phyloP scores from a whole-genome alignment of 2,888 invertebrate genomes.

The Agonopterix alstromeriana region DNA sequence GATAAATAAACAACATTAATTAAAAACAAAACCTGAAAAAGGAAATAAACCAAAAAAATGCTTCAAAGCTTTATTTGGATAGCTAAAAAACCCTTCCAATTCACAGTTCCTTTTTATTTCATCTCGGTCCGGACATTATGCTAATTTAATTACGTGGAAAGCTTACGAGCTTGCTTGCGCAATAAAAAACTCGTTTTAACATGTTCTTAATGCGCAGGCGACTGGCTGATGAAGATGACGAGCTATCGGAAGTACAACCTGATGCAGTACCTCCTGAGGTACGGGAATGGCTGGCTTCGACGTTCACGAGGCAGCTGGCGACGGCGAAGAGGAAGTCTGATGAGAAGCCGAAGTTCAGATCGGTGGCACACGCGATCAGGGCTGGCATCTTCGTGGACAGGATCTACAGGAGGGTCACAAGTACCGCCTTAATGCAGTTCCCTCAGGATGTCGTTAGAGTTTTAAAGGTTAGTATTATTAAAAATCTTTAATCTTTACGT shows the following conservation, averaged over 20 bases:
- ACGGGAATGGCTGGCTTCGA: slow-evolving; percentile 96
- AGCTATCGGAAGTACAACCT: slow-evolving; percentile 96
- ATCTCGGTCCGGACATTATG: slow-evolving; percentile 1
- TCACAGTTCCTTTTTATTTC: neutral
- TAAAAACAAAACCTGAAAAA: no score
- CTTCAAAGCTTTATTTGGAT: no score
- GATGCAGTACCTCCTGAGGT: slow-evolving; percentile 98
- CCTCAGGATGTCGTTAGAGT: slow-evolving; percentile 91
- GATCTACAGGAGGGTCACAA: slow-evolving; percentile 90
- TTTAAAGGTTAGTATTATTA: slow-evolving; percentile 81
- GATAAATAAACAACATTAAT: no score
- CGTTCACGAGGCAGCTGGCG: slow-evolving; percentile 93
- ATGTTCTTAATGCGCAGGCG: slow-evolving; percentile 75
- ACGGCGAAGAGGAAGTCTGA: slow-evolving; percentile 85
- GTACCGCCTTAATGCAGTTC: slow-evolving; percentile 89
- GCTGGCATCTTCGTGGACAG: slow-evolving; percentile 98
- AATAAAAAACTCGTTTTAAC: neutral
- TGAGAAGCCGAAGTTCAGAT: slow-evolving; percentile 93
- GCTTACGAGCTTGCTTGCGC: neutral
- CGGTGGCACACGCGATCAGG: slow-evolving; percentile 96
- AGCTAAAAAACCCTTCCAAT: no score
- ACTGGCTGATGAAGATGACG: slow-evolving; percentile 94
- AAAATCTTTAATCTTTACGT: no score
- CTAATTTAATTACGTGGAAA: slow-evolving; percentile 1
- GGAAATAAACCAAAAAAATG: no score